Percentiles rank a stretch among this genome's conserved stretches.
Conservation (phyloP, 2,888 invertebrate species). For the Rhagium mordax region DNA sequence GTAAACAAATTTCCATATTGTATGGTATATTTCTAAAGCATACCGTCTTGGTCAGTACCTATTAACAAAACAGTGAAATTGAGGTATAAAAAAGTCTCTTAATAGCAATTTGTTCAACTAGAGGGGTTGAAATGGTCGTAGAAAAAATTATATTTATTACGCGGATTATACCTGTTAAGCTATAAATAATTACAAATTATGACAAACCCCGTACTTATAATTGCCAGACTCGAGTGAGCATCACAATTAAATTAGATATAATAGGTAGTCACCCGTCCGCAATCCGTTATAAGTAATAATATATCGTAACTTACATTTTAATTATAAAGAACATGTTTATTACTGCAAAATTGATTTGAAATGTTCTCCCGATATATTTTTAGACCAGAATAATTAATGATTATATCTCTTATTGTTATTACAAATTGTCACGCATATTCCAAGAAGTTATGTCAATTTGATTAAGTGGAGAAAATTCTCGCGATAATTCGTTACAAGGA, state of each 20-base stretch:
- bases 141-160: too few relatives aligned
- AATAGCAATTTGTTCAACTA: too few relatives aligned
- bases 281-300: not conserved
- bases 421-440: constrained; percentile 18
- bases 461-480: constrained; percentile 17
- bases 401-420: constrained; percentile 10
- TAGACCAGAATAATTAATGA: not conserved
- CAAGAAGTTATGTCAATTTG: constrained; percentile 12
- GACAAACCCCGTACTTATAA: not conserved
- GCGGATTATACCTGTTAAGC: too few relatives aligned
- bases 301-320: not conserved
- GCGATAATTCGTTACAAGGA: not conserved
- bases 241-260: not conserved
- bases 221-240: not conserved
- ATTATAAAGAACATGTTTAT: constrained; percentile 12
- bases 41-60: too few relatives aligned
- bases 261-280: not conserved
- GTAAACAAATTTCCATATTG: too few relatives aligned
- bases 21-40: too few relatives aligned
- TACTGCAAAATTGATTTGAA: constrained; percentile 2
- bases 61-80: too few relatives aligned
- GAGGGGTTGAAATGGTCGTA: too few relatives aligned
- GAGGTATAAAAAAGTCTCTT: too few relatives aligned
- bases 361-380: not conserved
- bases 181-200: not conserved